Evolutionary conservation across 92 coral and sea anemone species (phyloP).

Genomic region (Actinostola sp.): DNA sequence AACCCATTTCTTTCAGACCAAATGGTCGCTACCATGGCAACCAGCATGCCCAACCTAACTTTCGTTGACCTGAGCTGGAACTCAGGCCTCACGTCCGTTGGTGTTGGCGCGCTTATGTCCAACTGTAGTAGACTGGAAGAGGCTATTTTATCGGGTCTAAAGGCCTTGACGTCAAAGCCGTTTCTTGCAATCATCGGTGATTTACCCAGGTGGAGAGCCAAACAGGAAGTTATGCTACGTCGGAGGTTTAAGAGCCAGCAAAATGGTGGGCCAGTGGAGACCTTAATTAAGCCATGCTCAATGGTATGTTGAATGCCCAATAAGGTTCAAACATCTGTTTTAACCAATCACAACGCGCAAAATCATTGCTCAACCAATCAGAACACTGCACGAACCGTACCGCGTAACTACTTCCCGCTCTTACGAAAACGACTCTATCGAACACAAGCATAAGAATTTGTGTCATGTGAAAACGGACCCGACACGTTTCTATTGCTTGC

Average conservation of each 20-base stretch:
- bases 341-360: too few relatives aligned
- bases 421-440: too few relatives aligned
- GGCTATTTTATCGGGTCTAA: conserved; percentile 71
- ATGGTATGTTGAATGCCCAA: conserved; percentile 3
- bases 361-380: too few relatives aligned
- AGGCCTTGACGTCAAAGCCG: conserved; percentile 76
- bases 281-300: conserved; percentile 9
- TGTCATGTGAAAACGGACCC: too few relatives aligned
- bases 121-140: conserved; percentile 61
- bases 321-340: too few relatives aligned
- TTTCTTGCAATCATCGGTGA: conserved; percentile 70
- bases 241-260: conserved; percentile 35
- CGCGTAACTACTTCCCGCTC: too few relatives aligned
- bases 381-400: too few relatives aligned
- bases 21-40: conserved; percentile 53
- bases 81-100: conserved; percentile 64
- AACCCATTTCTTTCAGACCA: conserved; percentile 33
- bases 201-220: conserved; percentile 61
- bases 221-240: conserved; percentile 52
- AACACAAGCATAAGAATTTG: too few relatives aligned
- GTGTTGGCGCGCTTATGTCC: conserved; percentile 49
- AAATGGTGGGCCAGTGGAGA: conserved; percentile 24
- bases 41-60: conserved; percentile 60
- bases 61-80: conserved; percentile 85
- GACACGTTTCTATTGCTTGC: too few relatives aligned